Percentiles rank a stretch among this genome's conserved stretches.
These are phyloP conservation scores for Xerus rutilus DNA, from an alignment of 2,797 vertebrate genomes.

Conservation along the genomic window DNA sequence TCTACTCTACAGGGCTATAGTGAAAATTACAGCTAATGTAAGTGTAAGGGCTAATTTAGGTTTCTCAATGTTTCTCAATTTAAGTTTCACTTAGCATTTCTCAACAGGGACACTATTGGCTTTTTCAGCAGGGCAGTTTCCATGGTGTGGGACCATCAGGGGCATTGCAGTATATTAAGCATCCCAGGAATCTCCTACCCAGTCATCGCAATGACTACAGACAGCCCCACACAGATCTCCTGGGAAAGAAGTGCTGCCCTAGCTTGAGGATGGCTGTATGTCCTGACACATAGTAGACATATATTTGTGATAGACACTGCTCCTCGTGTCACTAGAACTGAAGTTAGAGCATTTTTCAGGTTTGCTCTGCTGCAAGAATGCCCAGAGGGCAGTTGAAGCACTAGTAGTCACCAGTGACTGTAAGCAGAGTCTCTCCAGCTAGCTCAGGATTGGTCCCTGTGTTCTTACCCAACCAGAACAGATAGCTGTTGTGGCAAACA, in stretches of 20 bases:
- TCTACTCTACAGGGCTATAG: slow-evolving; percentile 62
- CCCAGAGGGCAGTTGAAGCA: neutral
- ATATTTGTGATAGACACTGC: neutral
- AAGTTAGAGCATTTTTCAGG: neutral
- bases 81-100: slow-evolving; percentile 71
- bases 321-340: neutral
- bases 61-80: slow-evolving; percentile 63
- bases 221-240: neutral
- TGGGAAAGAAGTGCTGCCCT: neutral
- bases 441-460: neutral
- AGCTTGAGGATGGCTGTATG: neutral
- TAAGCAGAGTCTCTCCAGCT: neutral
- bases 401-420: neutral
- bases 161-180: neutral
- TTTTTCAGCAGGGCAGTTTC: slow-evolving; percentile 57
- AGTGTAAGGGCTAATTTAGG: slow-evolving; percentile 69
- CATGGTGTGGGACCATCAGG: neutral
- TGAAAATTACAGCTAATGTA: slow-evolving; percentile 79
- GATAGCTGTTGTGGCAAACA: neutral
- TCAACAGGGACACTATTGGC: slow-evolving; percentile 37
- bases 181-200: neutral
- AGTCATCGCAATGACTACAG: neutral
- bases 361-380: neutral
- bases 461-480: neutral
- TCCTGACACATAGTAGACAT: neutral